Evolutionary conservation across 2,113 vertebrate genomes (phyloP), one percentile per base, ranked within the genome.

Genomic region (Rhinogobius similis): DNA sequence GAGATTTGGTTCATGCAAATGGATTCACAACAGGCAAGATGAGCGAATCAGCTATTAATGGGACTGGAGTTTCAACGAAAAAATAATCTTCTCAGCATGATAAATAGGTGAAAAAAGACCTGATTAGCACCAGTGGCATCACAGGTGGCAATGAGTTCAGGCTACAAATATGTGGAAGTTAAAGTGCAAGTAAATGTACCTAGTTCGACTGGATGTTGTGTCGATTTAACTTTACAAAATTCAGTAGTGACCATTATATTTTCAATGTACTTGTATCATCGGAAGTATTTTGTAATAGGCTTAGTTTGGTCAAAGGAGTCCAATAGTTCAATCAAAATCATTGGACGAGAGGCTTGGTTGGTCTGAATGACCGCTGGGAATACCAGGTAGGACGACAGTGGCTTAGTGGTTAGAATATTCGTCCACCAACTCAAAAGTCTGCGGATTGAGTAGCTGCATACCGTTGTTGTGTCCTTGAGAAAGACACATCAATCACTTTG

Each of bases 1-100:
- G 1, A 85, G 64, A 70, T 83, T 84, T 80, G 70, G 68, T 50
- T 32, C 68, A 89, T 88, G 86, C 86, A 86, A 88, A 90, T 90
- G 18, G 74, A 75, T 88, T 87, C 78, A 73, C 64, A 66, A 41
- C 20, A 70, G 63, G 76, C 46, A 24, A 61, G 50, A 39, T 38
- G 27, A 77, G 74, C 13, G 62, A 76, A 53, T 65, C 26, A 10
- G 48, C 64, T 61, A 56, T 67, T 81, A 56, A 73, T 71, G 63
- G 76, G 81, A 62, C 36, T 67, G 20, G 24, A 43, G 68, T 68
- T 62, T 56, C 81, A 76, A 59, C 24, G 48, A 5, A 12, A 58
- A 12, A 48, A 38, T 65, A 62, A 58, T 64, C 76, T 73, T 52
- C 52, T 46, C 5, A 46, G 41, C 66, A 61, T n/a, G 68, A 79